Evolutionary conservation across 2,113 vertebrate genomes (phyloP).

Genomic region (Bubalus kerabau): DNA sequence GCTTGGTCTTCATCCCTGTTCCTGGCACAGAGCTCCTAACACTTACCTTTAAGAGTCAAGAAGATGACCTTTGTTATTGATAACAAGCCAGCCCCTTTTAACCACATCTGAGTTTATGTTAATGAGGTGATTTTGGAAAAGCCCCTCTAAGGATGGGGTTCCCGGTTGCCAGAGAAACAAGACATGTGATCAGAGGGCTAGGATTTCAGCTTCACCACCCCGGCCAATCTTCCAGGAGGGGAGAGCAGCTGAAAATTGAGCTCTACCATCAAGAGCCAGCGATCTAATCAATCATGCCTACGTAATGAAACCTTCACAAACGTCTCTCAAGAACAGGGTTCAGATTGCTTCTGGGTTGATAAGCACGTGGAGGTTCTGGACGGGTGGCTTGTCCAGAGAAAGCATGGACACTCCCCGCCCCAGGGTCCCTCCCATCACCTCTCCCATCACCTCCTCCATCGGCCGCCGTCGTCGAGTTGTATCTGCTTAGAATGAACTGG

Average conservation of each 20-base stretch:
- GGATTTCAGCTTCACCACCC: not conserved
- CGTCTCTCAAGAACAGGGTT: not conserved
- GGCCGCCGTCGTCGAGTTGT: not conserved
- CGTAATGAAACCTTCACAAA: not conserved
- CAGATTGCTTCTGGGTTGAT: not conserved
- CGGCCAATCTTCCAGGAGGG: not conserved
- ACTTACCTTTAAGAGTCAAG: not conserved
- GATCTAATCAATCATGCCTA: not conserved
- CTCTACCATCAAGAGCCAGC: no score
- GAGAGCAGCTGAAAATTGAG: not conserved
- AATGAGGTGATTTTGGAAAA: not conserved
- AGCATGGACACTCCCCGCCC: accelerated
- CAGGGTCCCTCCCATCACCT: not conserved
- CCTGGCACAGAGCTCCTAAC: not conserved
- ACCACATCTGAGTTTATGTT: not conserved
- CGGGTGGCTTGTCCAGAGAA: not conserved
- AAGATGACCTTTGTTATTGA: not conserved
- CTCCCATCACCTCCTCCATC: not conserved
- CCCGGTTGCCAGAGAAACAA: not conserved
- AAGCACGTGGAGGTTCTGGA: not conserved
- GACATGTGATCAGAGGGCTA: not conserved
- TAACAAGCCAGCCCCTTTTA: not conserved
- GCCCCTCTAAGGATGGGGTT: not conserved
- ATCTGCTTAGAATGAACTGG: not conserved
- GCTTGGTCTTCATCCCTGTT: not conserved